These are phyloP conservation scores for Drosophila differens DNA, from an alignment of 2,888 invertebrate species.

Conservation along the genomic window DNA sequence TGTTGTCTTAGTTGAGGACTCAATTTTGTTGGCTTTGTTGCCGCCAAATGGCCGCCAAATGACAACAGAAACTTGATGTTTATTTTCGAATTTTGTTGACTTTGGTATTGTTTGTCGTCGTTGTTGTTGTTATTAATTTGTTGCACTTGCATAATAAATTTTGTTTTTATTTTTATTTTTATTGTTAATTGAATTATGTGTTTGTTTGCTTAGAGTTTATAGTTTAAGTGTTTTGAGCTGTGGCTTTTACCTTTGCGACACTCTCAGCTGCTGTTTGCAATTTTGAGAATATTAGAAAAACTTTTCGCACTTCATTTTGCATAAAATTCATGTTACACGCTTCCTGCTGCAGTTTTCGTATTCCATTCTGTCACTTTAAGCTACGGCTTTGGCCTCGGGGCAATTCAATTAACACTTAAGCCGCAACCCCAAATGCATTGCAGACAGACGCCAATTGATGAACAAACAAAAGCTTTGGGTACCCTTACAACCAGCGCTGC, in stretches of 20 bases:
- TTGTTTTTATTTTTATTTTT: constrained; percentile 6
- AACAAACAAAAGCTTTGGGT: constrained; percentile 62
- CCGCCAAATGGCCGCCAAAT: constrained; percentile 62
- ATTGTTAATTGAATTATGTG: constrained; percentile 19
- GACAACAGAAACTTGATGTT: constrained; percentile 22
- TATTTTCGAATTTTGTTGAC: constrained; percentile 39
- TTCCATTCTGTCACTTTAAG: constrained; percentile 22
- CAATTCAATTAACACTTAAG: constrained; percentile 74
- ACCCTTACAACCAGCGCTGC: constrained; percentile 8
- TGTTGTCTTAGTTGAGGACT: constrained; percentile 46
- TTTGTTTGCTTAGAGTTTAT: constrained; percentile 13
- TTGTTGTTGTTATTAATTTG: constrained; percentile 32
- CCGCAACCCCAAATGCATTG: constrained; percentile 65
- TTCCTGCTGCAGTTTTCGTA: constrained; percentile 19
- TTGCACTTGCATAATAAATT: constrained; percentile 67
- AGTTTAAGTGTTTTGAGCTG: constrained; percentile 32
- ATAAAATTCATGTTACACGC: constrained; percentile 11
- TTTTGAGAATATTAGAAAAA: constrained; percentile 1
- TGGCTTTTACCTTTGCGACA: constrained; percentile 21
- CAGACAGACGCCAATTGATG: constrained; percentile 68
- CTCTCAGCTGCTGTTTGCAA: constrained; percentile 35
- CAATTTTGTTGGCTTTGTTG: constrained; percentile 69
- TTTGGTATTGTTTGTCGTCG: constrained; percentile 46
- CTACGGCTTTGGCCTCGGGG: constrained; percentile 28
- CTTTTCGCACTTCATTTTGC: background rate